phyloP scores from a whole-genome alignment of 2,888 invertebrate species.

The Eupithecia abbreviata region DNA sequence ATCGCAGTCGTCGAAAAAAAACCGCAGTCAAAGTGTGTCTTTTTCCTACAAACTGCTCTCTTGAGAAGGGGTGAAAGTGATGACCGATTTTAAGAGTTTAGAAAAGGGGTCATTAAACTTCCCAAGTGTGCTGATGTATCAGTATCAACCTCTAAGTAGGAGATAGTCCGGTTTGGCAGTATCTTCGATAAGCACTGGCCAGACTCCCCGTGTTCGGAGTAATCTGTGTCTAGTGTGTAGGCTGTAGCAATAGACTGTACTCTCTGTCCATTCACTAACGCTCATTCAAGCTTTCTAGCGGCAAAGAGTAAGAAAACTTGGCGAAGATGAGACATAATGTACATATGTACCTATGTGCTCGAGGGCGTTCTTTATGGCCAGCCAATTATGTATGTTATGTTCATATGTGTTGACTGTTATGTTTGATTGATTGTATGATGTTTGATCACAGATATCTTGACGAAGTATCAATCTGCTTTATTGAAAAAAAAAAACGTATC shows the following conservation, averaged over 20 bases:
- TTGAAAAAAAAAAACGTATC: no score
- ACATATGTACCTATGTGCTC: background rate
- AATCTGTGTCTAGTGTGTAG: conserved; percentile 36
- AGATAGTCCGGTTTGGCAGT: conserved; percentile 32
- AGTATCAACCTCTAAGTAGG: conserved; percentile 23
- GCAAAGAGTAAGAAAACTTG: conserved; percentile 54
- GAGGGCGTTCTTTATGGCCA: background rate
- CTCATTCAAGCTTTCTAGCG: conserved; percentile 79
- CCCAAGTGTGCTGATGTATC: background rate
- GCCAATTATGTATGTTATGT: background rate
- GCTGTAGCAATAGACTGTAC: conserved; percentile 42
- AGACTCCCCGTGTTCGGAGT: conserved; percentile 31
- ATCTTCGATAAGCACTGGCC: conserved; percentile 40
- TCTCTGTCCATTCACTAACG: conserved; percentile 69
- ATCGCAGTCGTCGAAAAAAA: no score
- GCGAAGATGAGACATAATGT: background rate
- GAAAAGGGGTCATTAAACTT: background rate
- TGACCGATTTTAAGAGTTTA: background rate
- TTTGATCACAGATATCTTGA: background rate
- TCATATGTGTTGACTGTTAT: background rate
- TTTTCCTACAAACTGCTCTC: no score
- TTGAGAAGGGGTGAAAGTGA: no score
- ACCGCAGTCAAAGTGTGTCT: no score
- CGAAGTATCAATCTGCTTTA: background rate
- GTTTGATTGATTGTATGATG: no score